Base-by-base conservation (phyloP, 2,888 invertebrate genomes). In the Plebejus argus region DNA sequence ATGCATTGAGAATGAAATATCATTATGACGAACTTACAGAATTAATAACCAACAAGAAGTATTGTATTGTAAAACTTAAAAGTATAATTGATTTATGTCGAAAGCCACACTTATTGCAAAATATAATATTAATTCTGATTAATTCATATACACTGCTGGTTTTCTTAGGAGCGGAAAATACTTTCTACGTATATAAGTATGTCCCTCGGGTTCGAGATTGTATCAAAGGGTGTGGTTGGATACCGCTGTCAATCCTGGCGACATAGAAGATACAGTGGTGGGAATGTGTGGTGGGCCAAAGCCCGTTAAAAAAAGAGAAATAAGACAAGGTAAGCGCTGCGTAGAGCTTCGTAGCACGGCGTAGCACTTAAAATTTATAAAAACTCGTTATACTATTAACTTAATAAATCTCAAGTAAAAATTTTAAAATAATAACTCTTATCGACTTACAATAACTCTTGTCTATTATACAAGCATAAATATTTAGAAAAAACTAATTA, bases 311-410 rank as follows among this genome's bases (percentile, higher is more conserved):
- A 45, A 45, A 10, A 45, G 10, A 20, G 1, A n/a, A 8, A 20
- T 58, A 33, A 66, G 4, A 28, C 5, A 61, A 28, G 18, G 49
- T 18, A 45, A 23, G 66, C 28, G 15, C 66, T 3, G 8, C 61
- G 66, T 66, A 66, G 66, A 28, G 28, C 66, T 66, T 33, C 66
- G 66, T 66, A 66, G 66, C 66, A 28, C 33, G 15, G 15, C 66
- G 66, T 66, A 66, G 66, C 66, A 66, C 66, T 10, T 66, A 33
- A 66, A n/a, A n/a, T n/a, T 66, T 28, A 61, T 3, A 66, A 7
- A 66, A 33, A 66, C 28, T 28, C 15, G 15, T 66, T 7, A 4
- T n/a, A 58, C 20, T 66, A 1, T 18, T 66, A 66, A 66, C 4
- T 61, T 10, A 20, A 28, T 28, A 28, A 66, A 28, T 28, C 8